Evolutionary conservation across 2,888 invertebrate genomes (phyloP).

Genomic region (Chloroclystis v-ata): DNA sequence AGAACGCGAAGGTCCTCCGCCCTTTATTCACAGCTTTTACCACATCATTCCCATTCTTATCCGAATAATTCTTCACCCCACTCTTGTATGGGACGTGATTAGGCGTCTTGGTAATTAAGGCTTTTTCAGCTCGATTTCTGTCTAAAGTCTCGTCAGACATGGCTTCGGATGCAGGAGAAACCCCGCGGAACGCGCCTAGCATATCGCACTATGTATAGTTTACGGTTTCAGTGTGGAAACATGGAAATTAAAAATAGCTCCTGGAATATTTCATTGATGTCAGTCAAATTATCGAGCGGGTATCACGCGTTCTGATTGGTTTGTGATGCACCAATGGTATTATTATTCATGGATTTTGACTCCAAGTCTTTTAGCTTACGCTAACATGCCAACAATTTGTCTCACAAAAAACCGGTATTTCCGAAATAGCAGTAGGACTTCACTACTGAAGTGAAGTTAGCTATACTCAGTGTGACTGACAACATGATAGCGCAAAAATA

Average conservation of each 20-base stretch:
- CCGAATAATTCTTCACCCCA: conserved; percentile 59
- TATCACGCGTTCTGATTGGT: conserved; percentile 43
- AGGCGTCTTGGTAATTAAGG: conserved; percentile 59
- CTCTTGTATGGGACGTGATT: conserved; percentile 50
- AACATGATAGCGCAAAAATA: conserved; percentile 42
- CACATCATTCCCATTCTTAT: conserved; percentile 70
- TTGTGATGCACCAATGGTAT: conserved; percentile 3
- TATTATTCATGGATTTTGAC: background rate
- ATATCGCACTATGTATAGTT: conserved; percentile 37
- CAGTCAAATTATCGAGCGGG: conserved; percentile 70
- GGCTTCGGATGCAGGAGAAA: conserved; percentile 63
- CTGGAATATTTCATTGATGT: conserved; percentile 33
- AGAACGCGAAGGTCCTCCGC: conserved; percentile 84
- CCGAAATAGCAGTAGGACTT: conserved; percentile 2
- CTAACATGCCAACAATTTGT: conserved; percentile 9
- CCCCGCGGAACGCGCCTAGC: conserved; percentile 54
- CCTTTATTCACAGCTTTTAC: conserved; percentile 61
- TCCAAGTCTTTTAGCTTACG: conserved; percentile 7
- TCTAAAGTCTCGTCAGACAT: conserved; percentile 66
- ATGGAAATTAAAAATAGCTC: conserved; percentile 59
- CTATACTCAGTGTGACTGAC: conserved; percentile 29
- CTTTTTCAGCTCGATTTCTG: conserved; percentile 63
- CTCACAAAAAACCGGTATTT: too few relatives aligned
- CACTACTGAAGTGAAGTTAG: conserved; percentile 12
- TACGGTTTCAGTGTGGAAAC: conserved; percentile 31